Conservation (phyloP, 1,140 invertebrate genomes). For the Panulirus ornatus region DNA sequence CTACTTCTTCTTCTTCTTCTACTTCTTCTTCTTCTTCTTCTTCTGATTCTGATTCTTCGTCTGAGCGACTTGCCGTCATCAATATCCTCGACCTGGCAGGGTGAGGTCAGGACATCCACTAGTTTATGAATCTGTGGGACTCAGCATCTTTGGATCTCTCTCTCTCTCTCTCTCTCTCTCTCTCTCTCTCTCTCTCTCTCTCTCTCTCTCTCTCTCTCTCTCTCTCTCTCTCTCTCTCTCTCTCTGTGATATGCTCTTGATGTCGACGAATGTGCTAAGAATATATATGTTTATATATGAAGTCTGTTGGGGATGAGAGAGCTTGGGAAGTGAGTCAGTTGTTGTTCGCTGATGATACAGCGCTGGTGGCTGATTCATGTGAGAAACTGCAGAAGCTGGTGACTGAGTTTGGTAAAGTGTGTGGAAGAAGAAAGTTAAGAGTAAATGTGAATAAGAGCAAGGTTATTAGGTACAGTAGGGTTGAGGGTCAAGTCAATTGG, state of each 20-base stretch:
- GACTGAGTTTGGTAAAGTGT: too few species aligned
- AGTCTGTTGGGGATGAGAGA: too few species aligned
- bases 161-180: slow-evolving; percentile 29
- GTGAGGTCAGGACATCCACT: neutral
- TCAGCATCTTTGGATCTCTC: neutral
- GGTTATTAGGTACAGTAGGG: too few species aligned
- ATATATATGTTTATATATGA: too few species aligned
- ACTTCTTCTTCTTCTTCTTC: neutral
- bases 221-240: slow-evolving; percentile 37
- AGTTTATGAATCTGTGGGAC: neutral
- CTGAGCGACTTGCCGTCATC: neutral
- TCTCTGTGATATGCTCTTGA: neutral
- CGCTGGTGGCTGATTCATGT: too few species aligned
- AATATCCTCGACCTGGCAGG: neutral
- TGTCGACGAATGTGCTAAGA: too few species aligned
- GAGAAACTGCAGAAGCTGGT: too few species aligned
- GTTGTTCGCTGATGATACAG: too few species aligned
- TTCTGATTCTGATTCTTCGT: neutral
- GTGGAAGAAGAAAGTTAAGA: too few species aligned
- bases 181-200: slow-evolving; percentile 25
- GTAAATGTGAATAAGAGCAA: too few species aligned
- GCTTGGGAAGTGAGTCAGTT: too few species aligned
- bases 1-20: neutral
- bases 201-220: slow-evolving; percentile 32
- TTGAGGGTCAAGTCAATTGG: too few species aligned